Evolutionary conservation across 1,140 invertebrate genomes (phyloP).

Genomic region (Lordiphosa collinella): DNA sequence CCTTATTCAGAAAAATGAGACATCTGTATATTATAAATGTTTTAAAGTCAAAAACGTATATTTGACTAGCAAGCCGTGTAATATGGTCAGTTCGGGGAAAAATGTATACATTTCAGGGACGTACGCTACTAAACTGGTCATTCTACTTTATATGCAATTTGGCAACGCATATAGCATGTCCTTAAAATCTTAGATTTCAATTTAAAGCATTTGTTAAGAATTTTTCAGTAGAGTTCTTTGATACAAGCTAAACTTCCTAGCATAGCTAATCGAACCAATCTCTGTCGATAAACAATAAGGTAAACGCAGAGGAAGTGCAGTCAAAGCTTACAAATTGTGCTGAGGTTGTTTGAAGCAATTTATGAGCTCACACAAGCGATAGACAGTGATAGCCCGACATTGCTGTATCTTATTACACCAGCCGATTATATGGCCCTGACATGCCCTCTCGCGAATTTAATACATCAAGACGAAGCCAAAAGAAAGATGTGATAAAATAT

Average conservation of each 20-base stretch:
- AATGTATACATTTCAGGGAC: too few species aligned
- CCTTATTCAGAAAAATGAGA: too few species aligned
- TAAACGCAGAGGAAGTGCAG: constrained; percentile 10
- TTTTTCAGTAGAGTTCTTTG: too few species aligned
- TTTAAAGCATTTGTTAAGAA: too few species aligned
- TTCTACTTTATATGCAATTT: too few species aligned
- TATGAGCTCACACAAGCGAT: constrained; percentile 20
- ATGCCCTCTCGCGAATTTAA: constrained; percentile 19
- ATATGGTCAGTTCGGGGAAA: too few species aligned
- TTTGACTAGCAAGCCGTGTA: too few species aligned
- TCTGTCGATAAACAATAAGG: not conserved
- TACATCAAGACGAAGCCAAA: constrained; percentile 48
- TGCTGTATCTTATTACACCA: constrained; percentile 7
- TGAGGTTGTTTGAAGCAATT: constrained; percentile 28
- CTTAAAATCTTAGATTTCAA: too few species aligned
- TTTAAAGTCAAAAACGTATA: too few species aligned
- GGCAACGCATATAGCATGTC: too few species aligned
- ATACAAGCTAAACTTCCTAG: not conserved
- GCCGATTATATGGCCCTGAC: constrained; percentile 9
- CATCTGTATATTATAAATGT: too few species aligned
- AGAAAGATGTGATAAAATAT: constrained; percentile 42
- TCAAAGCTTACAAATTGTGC: constrained; percentile 24
- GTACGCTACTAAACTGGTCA: too few species aligned
- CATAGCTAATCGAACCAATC: constrained; percentile 1
- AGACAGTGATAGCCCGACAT: constrained; percentile 8